phyloP scores from a whole-genome alignment of 2,888 invertebrate species.

The Rotaria macrura region DNA sequence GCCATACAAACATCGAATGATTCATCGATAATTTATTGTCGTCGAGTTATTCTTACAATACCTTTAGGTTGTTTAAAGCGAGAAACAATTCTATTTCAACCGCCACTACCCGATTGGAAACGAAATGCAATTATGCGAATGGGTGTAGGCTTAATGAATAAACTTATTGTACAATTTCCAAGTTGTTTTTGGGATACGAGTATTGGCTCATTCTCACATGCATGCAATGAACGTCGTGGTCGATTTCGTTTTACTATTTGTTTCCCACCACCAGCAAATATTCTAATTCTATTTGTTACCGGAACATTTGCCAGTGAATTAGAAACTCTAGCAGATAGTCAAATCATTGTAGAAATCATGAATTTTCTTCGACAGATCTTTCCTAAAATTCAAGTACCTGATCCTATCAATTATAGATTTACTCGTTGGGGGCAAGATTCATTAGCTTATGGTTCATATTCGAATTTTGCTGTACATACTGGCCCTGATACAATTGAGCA shows the following conservation, averaged over 20 bases:
- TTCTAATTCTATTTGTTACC: neutral
- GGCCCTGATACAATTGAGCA: neutral
- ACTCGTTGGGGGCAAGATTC: neutral
- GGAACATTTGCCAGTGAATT: neutral
- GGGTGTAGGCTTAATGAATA: conserved; percentile 13
- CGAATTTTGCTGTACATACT: neutral
- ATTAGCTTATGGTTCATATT: conserved; percentile 16
- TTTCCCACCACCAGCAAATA: neutral
- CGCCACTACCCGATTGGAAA: neutral
- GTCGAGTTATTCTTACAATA: neutral
- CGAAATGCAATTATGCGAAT: neutral
- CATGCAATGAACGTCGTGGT: neutral
- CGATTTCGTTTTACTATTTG: neutral
- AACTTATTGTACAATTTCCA: neutral
- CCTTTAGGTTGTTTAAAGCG: conserved; percentile 5
- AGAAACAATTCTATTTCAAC: neutral
- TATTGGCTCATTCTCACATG: neutral
- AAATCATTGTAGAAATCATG: neutral
- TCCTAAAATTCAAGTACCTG: neutral
- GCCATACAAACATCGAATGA: neutral
- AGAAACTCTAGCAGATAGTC: neutral
- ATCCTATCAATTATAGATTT: neutral
- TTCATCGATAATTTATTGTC: neutral
- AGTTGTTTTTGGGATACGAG: neutral
- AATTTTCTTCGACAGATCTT: neutral